phyloP scores from a whole-genome alignment of 2,888 invertebrate genomes.

The Pyralis farinalis region DNA sequence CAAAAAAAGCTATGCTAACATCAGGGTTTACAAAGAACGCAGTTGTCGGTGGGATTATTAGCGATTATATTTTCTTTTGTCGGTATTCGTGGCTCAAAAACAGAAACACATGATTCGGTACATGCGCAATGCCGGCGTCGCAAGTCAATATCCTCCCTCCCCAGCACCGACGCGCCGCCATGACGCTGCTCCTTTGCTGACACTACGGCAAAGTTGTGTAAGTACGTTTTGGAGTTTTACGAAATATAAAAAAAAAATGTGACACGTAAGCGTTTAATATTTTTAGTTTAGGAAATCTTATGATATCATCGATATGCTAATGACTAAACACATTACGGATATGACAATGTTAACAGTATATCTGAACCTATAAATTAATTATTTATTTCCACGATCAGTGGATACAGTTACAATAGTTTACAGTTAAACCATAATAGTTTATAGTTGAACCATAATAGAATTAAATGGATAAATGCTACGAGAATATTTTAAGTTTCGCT shows the following conservation, averaged over 20 bases:
- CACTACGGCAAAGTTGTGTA: constrained; percentile 38
- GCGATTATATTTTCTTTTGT: constrained; percentile 42
- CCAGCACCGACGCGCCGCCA: constrained; percentile 71
- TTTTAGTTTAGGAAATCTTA: no score
- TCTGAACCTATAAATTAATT: no score
- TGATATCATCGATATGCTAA: no score
- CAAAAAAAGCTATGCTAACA: neutral
- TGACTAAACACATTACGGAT: no score
- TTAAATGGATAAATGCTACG: no score
- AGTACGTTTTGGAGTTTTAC: constrained; percentile 30
- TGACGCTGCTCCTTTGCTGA: constrained; percentile 54
- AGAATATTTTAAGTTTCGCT: no score
- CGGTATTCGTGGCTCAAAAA: constrained; percentile 55
- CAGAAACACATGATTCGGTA: constrained; percentile 73
- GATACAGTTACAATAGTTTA: no score
- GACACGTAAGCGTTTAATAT: no score
- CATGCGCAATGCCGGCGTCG: constrained; percentile 71
- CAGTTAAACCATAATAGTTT: no score
- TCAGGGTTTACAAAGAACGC: constrained; percentile 21
- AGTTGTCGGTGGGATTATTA: constrained; percentile 35
- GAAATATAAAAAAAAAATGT: neutral
- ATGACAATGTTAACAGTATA: no score
- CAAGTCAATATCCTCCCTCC: constrained; percentile 79
- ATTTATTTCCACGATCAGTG: no score
- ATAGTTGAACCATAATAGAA: no score